These are phyloP conservation scores for Drosophila eugracilis DNA, from an alignment of 1,140 invertebrate species.

Conservation along the genomic window DNA sequence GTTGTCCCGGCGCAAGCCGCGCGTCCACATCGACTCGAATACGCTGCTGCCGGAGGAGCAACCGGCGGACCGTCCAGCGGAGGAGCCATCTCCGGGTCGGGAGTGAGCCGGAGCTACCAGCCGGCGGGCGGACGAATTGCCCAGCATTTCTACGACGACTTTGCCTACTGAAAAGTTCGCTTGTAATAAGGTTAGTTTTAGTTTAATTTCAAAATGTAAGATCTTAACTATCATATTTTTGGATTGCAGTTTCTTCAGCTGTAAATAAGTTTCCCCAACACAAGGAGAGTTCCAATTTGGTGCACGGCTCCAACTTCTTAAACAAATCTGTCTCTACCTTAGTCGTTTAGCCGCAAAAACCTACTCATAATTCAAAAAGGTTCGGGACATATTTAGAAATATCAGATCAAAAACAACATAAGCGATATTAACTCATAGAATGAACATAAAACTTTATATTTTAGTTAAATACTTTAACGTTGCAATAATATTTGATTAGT, in stretches of 20 bases:
- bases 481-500: background rate
- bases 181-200: conserved; percentile 47
- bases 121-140: conserved; percentile 54
- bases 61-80: conserved; percentile 25
- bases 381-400: conserved; percentile 29
- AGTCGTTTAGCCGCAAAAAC: conserved; percentile 53
- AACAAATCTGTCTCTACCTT: conserved; percentile 56
- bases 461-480: background rate
- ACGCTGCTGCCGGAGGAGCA: conserved; percentile 66
- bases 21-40: conserved; percentile 78
- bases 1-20: conserved; percentile 71
- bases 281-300: conserved; percentile 47
- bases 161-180: conserved; percentile 68
- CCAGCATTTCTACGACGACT: conserved; percentile 80
- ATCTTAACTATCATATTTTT: background rate
- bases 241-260: conserved; percentile 62
- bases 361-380: conserved; percentile 45
- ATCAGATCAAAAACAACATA: background rate
- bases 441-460: background rate
- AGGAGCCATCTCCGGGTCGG: conserved; percentile 11
- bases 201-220: background rate
- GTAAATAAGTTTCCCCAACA: conserved; percentile 61
- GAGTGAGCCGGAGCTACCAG: conserved; percentile 35
- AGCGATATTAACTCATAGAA: background rate
- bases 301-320: conserved; percentile 60